Conservation (phyloP, 1,140 invertebrate species). For the Hetaerina americana region DNA sequence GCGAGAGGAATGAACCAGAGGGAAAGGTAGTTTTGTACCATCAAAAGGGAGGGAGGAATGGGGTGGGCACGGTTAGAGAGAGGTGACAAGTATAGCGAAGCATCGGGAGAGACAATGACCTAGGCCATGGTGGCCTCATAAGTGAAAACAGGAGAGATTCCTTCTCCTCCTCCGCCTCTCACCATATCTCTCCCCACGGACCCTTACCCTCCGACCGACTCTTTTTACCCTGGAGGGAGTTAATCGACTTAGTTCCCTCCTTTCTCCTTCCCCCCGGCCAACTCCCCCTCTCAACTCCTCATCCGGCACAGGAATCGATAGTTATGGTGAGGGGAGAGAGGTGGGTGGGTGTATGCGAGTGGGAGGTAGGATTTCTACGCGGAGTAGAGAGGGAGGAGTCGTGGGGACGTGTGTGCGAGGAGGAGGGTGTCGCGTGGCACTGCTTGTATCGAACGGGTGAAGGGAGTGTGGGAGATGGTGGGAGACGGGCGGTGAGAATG, state of each 20-base stretch:
- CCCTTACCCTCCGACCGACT: neutral
- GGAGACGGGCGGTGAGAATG: neutral
- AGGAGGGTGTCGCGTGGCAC: conserved; percentile 7
- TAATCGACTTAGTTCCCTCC: neutral
- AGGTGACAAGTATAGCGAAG: too few relatives aligned
- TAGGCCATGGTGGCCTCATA: neutral
- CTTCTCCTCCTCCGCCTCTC: neutral
- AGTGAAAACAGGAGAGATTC: neutral
- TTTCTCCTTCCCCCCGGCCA: neutral
- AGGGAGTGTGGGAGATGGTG: neutral
- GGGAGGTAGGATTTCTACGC: too few relatives aligned
- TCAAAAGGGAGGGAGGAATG: too few relatives aligned
- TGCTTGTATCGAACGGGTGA: conserved; percentile 3
- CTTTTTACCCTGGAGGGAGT: neutral
- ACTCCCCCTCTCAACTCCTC: too few relatives aligned
- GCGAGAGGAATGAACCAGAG: too few relatives aligned
- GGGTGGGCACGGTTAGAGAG: too few relatives aligned
- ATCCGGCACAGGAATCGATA: too few relatives aligned
- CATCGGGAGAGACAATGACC: neutral
- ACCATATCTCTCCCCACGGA: neutral
- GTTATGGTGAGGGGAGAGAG: neutral
- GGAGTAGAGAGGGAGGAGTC: neutral
- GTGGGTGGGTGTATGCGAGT: neutral
- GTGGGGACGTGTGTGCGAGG: neutral
- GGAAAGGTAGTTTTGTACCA: too few relatives aligned